Percentiles rank a stretch among this genome's conserved stretches.
Evolutionary conservation across 2,113 vertebrate genomes (phyloP).

Genomic region (Gobio gobio): DNA sequence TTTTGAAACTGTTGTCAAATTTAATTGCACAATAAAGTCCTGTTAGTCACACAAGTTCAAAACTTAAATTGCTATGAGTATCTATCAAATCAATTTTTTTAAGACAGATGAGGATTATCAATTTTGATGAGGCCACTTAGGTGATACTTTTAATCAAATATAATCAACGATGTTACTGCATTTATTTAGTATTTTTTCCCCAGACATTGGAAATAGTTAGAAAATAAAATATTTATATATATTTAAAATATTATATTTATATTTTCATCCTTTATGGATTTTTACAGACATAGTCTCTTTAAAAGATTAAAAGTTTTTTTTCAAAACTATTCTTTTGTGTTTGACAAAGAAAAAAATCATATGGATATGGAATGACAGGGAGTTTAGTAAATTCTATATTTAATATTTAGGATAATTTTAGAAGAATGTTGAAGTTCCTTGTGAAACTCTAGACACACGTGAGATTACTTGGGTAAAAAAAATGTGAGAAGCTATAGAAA

Average conservation of each 20-base stretch:
- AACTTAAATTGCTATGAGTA: background rate
- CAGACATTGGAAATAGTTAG: no score
- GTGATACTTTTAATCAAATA: background rate
- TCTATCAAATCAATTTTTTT: background rate
- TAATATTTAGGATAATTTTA: background rate
- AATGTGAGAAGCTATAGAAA: no score
- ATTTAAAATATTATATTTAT: no score
- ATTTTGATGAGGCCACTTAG: background rate
- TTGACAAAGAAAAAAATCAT: background rate
- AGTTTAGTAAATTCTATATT: no score
- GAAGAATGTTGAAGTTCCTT: background rate
- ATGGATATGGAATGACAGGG: background rate
- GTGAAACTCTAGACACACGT: background rate
- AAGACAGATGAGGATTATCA: background rate
- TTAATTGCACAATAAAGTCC: background rate
- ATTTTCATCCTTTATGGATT: no score
- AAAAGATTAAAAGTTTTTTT: background rate
- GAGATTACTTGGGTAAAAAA: no score
- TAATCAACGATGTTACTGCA: background rate
- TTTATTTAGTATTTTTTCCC: no score
- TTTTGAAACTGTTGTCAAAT: slow-evolving; percentile 2
- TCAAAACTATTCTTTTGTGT: background rate
- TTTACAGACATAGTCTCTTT: no score
- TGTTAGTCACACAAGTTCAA: background rate
- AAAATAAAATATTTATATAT: no score